phyloP scores from a whole-genome alignment of 2,888 invertebrate genomes.

The Furcula furcula region DNA sequence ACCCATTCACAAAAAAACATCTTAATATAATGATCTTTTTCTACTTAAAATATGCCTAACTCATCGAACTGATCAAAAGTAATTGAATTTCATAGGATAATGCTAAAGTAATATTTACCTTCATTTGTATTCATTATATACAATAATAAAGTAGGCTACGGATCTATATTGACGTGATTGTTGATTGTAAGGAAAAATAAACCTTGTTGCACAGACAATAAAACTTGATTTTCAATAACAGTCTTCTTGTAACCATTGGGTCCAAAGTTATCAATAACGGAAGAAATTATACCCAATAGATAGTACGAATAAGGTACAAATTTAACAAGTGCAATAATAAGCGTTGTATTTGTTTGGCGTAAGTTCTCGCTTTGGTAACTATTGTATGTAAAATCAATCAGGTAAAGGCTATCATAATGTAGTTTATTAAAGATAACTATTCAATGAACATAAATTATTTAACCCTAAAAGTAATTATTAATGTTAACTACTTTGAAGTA shows the following conservation, averaged over 20 bases:
- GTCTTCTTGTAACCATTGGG: conserved; percentile 12
- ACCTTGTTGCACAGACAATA: conserved; percentile 26
- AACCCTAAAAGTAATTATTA: not conserved
- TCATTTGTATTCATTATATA: conserved; percentile 63
- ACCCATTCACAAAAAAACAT: too few species aligned
- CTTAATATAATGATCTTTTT: too few species aligned
- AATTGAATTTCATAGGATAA: conserved; percentile 44
- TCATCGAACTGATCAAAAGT: conserved; percentile 33
- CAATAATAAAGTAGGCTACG: conserved; percentile 51
- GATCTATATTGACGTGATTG: conserved; percentile 34
- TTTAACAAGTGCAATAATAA: conserved; percentile 15
- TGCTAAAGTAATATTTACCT: conserved; percentile 50
- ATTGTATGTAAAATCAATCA: conserved; percentile 28
- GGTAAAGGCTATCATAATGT: conserved; percentile 18
- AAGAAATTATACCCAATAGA: conserved; percentile 8
- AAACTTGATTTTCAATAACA: conserved; percentile 26
- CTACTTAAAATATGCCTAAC: conserved; percentile 11
- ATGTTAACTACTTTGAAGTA: too few species aligned
- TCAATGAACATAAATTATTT: not conserved
- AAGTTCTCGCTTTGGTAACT: conserved; percentile 28
- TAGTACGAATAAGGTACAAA: conserved; percentile 10
- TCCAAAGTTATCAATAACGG: conserved; percentile 14
- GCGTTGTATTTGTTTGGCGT: conserved; percentile 23
- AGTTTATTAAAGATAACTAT: not conserved
- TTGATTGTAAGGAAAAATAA: conserved; percentile 25